Evolutionary conservation across 2,797 vertebrate genomes (phyloP).

Genomic region (Pelochelys cantorii): DNA sequence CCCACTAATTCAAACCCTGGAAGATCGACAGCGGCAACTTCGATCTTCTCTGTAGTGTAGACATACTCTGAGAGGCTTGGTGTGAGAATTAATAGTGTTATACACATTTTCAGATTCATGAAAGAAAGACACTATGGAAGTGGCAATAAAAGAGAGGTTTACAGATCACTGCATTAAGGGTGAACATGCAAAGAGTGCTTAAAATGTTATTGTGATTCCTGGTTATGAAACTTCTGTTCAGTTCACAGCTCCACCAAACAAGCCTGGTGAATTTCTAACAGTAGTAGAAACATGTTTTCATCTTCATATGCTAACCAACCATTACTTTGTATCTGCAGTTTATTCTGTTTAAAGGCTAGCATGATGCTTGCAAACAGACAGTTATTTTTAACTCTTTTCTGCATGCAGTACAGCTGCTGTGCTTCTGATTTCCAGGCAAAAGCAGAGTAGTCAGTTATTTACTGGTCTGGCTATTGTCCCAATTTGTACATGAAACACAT

Average conservation of each 20-base stretch:
- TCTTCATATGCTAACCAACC: constrained; percentile 42
- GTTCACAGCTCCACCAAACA: constrained; percentile 18
- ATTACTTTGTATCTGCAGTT: neutral
- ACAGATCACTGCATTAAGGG: neutral
- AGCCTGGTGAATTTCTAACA: constrained; percentile 32
- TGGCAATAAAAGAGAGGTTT: neutral
- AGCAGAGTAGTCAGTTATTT: constrained; percentile 57
- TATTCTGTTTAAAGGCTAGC: constrained; percentile 58
- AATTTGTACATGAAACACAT: constrained; percentile 62
- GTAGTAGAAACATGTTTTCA: neutral
- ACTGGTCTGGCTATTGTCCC: constrained; percentile 70
- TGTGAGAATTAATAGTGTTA: neutral
- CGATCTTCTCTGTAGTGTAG: no score
- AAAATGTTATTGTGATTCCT: neutral
- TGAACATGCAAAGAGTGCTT: neutral
- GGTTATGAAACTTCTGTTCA: constrained; percentile 6
- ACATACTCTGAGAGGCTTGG: fast-evolving
- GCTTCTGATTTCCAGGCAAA: constrained; percentile 65
- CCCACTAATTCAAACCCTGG: no score
- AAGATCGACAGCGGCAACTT: no score
- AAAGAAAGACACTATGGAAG: neutral
- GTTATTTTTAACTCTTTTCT: constrained; percentile 75
- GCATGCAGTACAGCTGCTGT: constrained; percentile 70
- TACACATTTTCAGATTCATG: neutral
- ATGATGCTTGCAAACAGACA: constrained; percentile 36